A percentile compares a stretch with the other conserved stretches of the same genome.
Conservation (phyloP, 2,797 vertebrate species). For the Rhinoraja longicauda region DNA sequence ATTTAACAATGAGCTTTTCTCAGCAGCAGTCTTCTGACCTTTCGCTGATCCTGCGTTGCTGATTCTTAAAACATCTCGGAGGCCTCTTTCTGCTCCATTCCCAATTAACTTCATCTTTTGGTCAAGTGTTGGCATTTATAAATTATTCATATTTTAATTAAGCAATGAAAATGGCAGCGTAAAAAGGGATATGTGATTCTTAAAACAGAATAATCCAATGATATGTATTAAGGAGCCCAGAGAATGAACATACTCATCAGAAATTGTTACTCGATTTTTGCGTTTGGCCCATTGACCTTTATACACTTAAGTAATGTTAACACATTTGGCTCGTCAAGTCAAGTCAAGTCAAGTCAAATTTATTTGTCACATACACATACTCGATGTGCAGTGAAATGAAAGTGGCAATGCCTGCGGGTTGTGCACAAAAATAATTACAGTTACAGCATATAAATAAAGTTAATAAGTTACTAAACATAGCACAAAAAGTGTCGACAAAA, state of each 20-base stretch:
- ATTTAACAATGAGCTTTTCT: neutral
- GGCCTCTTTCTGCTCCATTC: neutral
- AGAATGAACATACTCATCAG: neutral
- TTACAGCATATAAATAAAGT: too few species aligned
- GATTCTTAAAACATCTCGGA: neutral
- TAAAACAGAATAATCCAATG: neutral
- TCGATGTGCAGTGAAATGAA: too few species aligned
- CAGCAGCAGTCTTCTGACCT: neutral
- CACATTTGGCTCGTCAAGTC: neutral
- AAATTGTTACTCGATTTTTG: neutral
- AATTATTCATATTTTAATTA: conserved; percentile 18
- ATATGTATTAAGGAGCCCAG: neutral
- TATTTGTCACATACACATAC: too few species aligned
- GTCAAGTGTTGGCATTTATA: neutral
- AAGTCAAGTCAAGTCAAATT: too few species aligned
- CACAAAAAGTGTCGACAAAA: too few species aligned
- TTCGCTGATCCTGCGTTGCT: neutral
- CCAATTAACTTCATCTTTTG: neutral
- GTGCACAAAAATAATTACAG: too few species aligned
- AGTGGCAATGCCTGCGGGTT: too few species aligned
- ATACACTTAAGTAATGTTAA: neutral
- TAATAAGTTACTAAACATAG: too few species aligned
- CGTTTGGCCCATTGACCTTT: neutral
- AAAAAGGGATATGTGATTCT: neutral
- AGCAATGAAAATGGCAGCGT: neutral